Conservation (phyloP, 2,113 vertebrate genomes). For the Peucedramus taeniatus region DNA sequence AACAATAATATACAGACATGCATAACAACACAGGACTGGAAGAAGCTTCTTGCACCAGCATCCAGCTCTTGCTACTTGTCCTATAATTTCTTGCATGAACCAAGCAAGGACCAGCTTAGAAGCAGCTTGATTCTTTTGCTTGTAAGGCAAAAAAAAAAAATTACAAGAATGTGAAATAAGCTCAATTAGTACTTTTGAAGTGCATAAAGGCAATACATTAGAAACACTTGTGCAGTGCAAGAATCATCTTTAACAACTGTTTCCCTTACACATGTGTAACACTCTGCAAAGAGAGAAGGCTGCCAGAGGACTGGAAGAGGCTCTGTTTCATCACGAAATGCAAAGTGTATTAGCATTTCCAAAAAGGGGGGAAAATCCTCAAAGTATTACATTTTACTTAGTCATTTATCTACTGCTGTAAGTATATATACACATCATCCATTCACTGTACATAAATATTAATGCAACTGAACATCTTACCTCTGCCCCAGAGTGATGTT, state of each 20-base stretch:
- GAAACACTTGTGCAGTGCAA: not conserved
- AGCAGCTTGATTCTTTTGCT: not conserved
- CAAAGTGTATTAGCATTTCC: not conserved
- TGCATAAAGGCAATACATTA: not conserved
- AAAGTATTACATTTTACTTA: not conserved
- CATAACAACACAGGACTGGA: not conserved
- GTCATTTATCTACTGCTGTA: not conserved
- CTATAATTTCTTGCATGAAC: not conserved
- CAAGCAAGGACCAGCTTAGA: not conserved
- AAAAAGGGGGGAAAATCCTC: not conserved
- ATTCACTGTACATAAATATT: not conserved
- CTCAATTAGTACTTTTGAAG: not conserved
- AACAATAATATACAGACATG: not conserved
- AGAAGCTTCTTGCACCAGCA: not conserved
- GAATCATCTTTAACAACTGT: not conserved
- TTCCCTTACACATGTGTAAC: not conserved
- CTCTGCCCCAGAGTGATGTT: not conserved
- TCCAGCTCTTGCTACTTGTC: not conserved
- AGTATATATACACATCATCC: not conserved
- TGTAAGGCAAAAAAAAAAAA: not conserved
- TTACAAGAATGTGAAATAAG: not conserved
- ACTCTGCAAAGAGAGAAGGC: not conserved
- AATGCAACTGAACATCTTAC: not conserved
- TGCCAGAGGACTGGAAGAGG: not conserved
- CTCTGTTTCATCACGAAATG: not conserved